phyloP scores from a whole-genome alignment of 2,797 vertebrate species.

The Hyperoplus immaculatus region DNA sequence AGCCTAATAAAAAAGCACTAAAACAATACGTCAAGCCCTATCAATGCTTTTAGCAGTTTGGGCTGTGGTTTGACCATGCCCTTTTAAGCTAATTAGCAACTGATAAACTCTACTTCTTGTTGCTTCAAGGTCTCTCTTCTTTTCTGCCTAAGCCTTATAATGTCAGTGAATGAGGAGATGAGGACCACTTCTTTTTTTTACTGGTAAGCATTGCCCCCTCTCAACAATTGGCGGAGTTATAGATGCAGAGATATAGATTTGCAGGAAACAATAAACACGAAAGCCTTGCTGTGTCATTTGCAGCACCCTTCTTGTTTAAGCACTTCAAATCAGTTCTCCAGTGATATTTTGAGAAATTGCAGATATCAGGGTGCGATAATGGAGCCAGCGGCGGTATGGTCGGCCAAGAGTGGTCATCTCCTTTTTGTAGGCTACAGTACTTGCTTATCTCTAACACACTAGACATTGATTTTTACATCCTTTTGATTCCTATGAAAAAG shows the following conservation, averaged over 20 bases:
- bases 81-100: conserved; percentile 81
- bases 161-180: conserved; percentile 23
- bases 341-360: conserved; percentile 52
- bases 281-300: conserved; percentile 39
- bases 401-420: conserved; percentile 57
- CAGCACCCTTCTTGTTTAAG: conserved; percentile 16
- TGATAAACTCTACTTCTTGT: conserved; percentile 70
- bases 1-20: conserved; percentile 51
- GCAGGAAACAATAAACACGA: conserved; percentile 30
- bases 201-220: conserved; percentile 14
- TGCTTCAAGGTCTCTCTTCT: conserved; percentile 59
- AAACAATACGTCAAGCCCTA: conserved; percentile 50
- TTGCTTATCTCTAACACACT: conserved; percentile 72
- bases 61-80: conserved; percentile 72
- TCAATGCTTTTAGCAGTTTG: conserved; percentile 62
- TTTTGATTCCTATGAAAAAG: conserved; percentile 71
- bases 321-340: conserved; percentile 36
- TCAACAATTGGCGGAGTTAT: conserved; percentile 27
- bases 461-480: conserved; percentile 78
- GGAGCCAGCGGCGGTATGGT: conserved; percentile 35
- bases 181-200: conserved; percentile 25
- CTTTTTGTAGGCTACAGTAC: conserved; percentile 68
- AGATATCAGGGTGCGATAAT: conserved; percentile 46
- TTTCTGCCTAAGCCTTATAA: conserved; percentile 22
- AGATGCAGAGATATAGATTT: conserved; percentile 26